Evolutionary conservation across 2,888 invertebrate genomes (phyloP), one percentile per base, ranked within the genome.

Genomic region (Ceriagrion tenellum): DNA sequence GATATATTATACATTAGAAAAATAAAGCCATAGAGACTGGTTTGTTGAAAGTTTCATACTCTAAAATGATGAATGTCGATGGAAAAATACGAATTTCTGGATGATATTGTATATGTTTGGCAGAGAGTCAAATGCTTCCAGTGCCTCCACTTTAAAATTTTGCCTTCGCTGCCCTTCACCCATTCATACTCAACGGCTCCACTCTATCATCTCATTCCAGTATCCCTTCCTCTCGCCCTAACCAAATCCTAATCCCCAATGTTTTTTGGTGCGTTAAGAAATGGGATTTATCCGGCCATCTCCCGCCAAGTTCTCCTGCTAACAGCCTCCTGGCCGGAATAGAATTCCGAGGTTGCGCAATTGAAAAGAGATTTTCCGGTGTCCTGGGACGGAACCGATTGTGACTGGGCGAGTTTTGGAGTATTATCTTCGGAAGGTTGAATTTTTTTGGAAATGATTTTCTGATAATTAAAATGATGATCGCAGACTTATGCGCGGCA

Each of bases 341-440:
- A n/a, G 81, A 26, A 81, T 35, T 18, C 81, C 35, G 30, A 30
- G 81, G 35, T 18, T n/a, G 81, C 35, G 10, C 30, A 16, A 81
- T 81, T 81, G 81, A 81, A 81, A 81, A 81, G 81, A 30, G 81
- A 81, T 81, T 81, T 81, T 35, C 30, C 81, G 26, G 30, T 81
- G 30, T 35, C 13, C 30, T 35, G 16, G 0, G 35, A 20, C 69
- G 69, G 26, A 69, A 26, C 69, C 69, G 69, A 69, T 69, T 26
- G 69, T n/a, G 69, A 69, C 59, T 59, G 59, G 59, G 8, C 59
- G 59, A 59, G 20, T 59, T 59, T 20, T 59, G 59, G 59, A 20
- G 59, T 16, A 59, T 59, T 59, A 59, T 59, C 59, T 13, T 59
- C 59, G 47, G 47, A 47, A 47, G 8, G 47, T 8, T 47, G 47